Base-by-base conservation (phyloP, 2,113 vertebrate species). In the Brachirus orientalis region DNA sequence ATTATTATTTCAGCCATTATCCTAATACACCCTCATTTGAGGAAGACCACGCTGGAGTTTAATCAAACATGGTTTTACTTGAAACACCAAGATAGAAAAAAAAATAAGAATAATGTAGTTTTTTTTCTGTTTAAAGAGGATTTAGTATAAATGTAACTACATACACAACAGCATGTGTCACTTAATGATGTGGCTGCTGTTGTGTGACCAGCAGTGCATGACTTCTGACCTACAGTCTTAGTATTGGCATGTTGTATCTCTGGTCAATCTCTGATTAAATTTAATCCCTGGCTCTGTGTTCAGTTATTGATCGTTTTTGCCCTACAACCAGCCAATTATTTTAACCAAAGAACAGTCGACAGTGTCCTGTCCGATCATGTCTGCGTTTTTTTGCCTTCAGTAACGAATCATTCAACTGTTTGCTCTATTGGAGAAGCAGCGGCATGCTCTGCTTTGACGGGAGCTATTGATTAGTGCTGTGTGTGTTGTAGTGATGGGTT, bases 251-350 rank as follows among this genome's bases (percentile, higher is more conserved):
- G 2, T 57, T 45, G 43, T 41, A 13, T 69, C 20, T 20, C 53
- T 14, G 46, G 33, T 80, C 57, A 46, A 16, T 63, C 51, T 36
- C 47, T 65, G 54, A 56, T 69, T 84, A 3, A 62, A 73, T 86
- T 63, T 68, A 76, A 85, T 81, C 75, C 68, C 45, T 43, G 61
- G 48, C 67, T 63, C 72, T 69, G 64, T 70, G 55, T 73, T 73
- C 12, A 59, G 16, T 20, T 33, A 81, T 82, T 54, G 78, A 87
- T 82, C 61, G 11, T 22, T 19, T 73, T 19, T 54, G 44, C 12
- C 67, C 41, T 74, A 72, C 54, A 56, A 79, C 48, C 19, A 69
- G 71, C 51, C 77, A 86, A 84, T 90, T 80, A 82, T 53, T 59
- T 48, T 9, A 55, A 69, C 47, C 72, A 51, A 55, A 74, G 65